Conservation (phyloP, 1,140 invertebrate genomes). For the Apis florea region DNA sequence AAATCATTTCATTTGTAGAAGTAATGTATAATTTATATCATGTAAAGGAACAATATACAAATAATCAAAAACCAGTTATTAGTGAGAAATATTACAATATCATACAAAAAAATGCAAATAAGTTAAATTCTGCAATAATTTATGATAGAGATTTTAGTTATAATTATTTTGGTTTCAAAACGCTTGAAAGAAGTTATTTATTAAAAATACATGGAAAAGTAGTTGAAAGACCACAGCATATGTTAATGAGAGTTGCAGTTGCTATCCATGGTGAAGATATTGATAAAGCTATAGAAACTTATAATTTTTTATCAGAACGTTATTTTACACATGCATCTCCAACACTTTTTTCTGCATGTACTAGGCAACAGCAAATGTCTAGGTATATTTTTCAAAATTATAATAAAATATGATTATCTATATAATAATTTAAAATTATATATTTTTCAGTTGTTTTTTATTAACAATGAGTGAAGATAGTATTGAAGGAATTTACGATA, state of each 20-base stretch:
- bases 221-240: constrained; percentile 97
- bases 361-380: constrained; percentile 94
- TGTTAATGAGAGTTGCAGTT: constrained; percentile 98
- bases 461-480: constrained; percentile 97
- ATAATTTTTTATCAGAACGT: constrained; percentile 96
- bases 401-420: constrained; percentile 2
- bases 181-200: constrained; percentile 96
- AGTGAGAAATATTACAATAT: constrained; percentile 91
- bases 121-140: constrained; percentile 97
- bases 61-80: constrained; percentile 89
- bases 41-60: constrained; percentile 88
- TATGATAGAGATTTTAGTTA: constrained; percentile 99
- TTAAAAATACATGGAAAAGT: constrained; percentile 97
- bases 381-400: constrained; percentile 78
- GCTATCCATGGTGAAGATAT: constrained; percentile 98
- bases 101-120: constrained; percentile 92
- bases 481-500: constrained; percentile 99
- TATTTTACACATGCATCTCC: constrained; percentile 99
- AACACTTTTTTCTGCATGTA: constrained; percentile 97
- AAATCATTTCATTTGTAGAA: constrained; percentile 82
- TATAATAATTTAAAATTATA: constrained; percentile 14
- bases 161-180: constrained; percentile 99
- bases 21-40: constrained; percentile 94
- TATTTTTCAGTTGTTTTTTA: constrained; percentile 91
- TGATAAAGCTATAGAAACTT: constrained; percentile 96